These are phyloP conservation scores for Lepidocyrtoides sp. DNA, from an alignment of 2,888 invertebrate species.

Conservation along the genomic window DNA sequence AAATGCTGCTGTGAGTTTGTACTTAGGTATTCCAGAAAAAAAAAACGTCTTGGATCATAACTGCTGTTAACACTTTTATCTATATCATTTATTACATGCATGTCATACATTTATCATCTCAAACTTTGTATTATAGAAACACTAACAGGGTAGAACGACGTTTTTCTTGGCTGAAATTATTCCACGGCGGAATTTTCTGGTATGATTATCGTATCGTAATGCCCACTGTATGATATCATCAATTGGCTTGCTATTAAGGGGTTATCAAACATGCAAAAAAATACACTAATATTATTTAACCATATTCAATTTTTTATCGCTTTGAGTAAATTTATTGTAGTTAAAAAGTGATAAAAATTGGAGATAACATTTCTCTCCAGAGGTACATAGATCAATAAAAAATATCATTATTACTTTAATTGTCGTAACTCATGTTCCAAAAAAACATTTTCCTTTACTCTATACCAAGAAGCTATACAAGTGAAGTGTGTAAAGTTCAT, in stretches of 20 bases:
- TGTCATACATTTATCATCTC: not conserved
- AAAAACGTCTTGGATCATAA: not conserved
- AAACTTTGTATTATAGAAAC: not conserved
- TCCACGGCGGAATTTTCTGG: not conserved
- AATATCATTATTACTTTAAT: not conserved
- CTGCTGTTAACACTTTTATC: conserved; percentile 4
- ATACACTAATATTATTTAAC: too few species aligned
- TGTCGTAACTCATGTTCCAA: not conserved
- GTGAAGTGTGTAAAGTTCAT: conserved; percentile 55
- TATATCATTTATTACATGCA: not conserved
- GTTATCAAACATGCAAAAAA: too few species aligned
- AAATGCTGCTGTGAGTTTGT: too few species aligned
- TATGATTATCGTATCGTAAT: not conserved
- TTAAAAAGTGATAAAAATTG: too few species aligned
- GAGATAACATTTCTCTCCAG: not conserved
- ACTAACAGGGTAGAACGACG: not conserved
- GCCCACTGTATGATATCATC: too few species aligned
- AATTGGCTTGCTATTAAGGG: too few species aligned
- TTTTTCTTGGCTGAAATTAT: not conserved
- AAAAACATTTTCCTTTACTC: not conserved
- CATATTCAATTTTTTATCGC: too few species aligned
- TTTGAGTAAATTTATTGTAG: too few species aligned
- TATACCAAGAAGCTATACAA: conserved; percentile 28
- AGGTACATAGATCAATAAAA: not conserved
- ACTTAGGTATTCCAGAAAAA: too few species aligned